Evolutionary conservation across 2,888 invertebrate genomes (phyloP).

Genomic region (Crossocerus cetratus): DNA sequence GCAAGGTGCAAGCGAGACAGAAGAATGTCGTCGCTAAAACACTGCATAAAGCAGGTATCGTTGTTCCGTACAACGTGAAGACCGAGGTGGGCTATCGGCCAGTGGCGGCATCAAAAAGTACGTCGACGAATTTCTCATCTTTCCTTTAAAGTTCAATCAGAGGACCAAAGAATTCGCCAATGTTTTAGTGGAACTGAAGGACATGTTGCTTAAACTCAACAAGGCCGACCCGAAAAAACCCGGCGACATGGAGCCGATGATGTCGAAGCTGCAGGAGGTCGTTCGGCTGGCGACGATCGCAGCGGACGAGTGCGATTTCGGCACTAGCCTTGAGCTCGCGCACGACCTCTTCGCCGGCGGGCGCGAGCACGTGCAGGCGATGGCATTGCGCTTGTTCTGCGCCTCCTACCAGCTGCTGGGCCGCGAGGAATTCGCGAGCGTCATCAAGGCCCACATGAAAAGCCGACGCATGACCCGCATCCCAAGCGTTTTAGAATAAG

Average conservation of each 20-base stretch:
- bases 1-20: conserved; percentile 81
- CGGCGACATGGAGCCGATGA: conserved; percentile 79
- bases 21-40: conserved; percentile 83
- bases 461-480: no score
- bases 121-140: no score
- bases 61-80: conserved; percentile 90
- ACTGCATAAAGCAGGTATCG: conserved; percentile 90
- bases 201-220: conserved; percentile 83
- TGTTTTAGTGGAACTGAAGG: conserved; percentile 85
- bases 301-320: conserved; percentile 96
- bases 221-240: no score
- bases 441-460: conserved; percentile 86
- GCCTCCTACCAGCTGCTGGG: conserved; percentile 88
- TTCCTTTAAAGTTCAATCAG: no score
- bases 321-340: conserved; percentile 93
- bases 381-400: conserved; percentile 82
- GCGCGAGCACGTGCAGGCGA: conserved; percentile 82
- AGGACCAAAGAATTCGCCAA: no score
- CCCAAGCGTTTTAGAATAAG: no score
- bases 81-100: conserved; percentile 91
- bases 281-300: conserved; percentile 92
- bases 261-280: conserved; percentile 87
- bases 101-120: conserved; percentile 83
- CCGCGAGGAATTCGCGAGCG: conserved; percentile 85
- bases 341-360: conserved; percentile 91